phyloP scores from a whole-genome alignment of 1,140 invertebrate species.

The Rhopalosiphum padi region DNA sequence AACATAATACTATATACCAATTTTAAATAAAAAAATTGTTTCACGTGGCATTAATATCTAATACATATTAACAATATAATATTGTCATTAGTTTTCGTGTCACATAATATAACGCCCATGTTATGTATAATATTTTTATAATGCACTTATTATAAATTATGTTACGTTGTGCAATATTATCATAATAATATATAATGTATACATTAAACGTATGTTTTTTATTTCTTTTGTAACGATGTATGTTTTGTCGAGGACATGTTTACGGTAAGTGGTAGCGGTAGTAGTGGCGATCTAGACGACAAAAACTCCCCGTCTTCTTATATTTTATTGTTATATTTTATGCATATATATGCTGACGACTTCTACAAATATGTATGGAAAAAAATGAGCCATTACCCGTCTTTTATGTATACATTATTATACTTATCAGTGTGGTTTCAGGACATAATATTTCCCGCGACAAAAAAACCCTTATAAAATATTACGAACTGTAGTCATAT shows the following conservation, averaged over 20 bases:
- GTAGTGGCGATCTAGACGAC: not conserved
- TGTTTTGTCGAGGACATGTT: slow-evolving; percentile 2
- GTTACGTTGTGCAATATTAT: not conserved
- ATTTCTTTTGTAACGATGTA: not conserved
- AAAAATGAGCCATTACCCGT: not conserved
- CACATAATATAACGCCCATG: not conserved
- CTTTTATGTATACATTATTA: not conserved
- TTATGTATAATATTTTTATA: not conserved
- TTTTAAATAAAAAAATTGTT: not conserved
- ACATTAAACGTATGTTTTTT: not conserved
- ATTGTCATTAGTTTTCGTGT: not conserved
- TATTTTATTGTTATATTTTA: not conserved
- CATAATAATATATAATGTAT: not conserved
- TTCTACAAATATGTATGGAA: not conserved
- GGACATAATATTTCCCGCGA: not conserved
- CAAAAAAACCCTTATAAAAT: not conserved
- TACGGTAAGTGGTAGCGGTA: not conserved
- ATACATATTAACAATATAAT: not conserved
- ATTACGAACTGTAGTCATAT: not conserved
- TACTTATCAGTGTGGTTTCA: not conserved
- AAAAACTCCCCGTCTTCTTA: not conserved
- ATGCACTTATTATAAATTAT: not conserved
- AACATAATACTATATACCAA: not conserved
- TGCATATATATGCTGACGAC: not conserved
- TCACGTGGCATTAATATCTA: not conserved